Evolutionary conservation across 2,888 invertebrate genomes (phyloP).

Genomic region (Idaea aversata): DNA sequence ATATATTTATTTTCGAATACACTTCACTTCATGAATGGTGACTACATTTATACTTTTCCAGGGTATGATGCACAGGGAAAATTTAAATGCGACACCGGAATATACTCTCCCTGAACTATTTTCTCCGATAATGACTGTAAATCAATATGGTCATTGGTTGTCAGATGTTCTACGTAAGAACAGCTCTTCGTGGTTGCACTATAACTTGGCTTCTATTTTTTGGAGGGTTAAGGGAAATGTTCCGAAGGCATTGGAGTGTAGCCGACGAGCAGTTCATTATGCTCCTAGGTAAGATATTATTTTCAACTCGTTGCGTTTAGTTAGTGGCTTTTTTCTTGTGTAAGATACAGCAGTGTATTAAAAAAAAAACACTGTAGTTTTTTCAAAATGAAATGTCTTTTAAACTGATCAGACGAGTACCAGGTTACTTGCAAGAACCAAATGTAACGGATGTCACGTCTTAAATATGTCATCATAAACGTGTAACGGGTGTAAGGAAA

Average conservation of each 20-base stretch:
- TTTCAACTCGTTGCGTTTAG: background rate
- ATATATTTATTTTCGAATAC: conserved; percentile 5
- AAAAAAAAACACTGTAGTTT: too few relatives aligned
- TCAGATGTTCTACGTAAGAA: conserved; percentile 82
- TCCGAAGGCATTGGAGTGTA: conserved; percentile 89
- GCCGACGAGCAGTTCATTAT: conserved; percentile 86
- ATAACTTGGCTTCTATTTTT: conserved; percentile 88
- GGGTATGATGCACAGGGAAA: conserved; percentile 59
- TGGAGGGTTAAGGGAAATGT: conserved; percentile 89
- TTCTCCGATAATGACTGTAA: conserved; percentile 52
- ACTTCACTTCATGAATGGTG: too few relatives aligned
- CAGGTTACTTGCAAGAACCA: too few relatives aligned
- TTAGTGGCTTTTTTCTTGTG: too few relatives aligned
- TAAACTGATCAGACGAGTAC: too few relatives aligned
- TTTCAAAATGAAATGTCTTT: too few relatives aligned
- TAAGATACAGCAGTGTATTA: too few relatives aligned
- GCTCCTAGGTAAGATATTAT: conserved; percentile 68
- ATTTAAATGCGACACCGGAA: conserved; percentile 55
- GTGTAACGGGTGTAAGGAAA: too few relatives aligned
- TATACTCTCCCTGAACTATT: conserved; percentile 46
- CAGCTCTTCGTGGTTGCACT: conserved; percentile 88
- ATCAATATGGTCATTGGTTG: conserved; percentile 82
- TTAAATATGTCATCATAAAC: too few relatives aligned
- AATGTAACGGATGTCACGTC: too few relatives aligned
- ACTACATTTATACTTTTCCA: conserved; percentile 34